Percentiles rank a stretch among this genome's conserved stretches.
Evolutionary conservation across 2,797 vertebrate genomes (phyloP).

Genomic region (Helarctos malayanus): DNA sequence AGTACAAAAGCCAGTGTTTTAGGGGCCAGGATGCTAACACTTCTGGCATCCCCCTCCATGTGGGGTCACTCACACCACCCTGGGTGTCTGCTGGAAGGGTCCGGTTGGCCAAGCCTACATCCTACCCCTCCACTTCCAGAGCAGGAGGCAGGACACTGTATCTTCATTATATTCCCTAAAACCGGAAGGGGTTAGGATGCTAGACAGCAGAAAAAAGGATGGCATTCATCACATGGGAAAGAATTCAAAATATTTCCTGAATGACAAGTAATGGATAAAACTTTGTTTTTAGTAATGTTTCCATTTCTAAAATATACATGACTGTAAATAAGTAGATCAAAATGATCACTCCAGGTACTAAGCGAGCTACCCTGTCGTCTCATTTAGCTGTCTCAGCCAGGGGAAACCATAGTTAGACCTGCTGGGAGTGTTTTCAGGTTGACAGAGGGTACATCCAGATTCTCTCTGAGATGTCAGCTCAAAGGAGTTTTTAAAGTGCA

Average conservation of each 20-base stretch:
- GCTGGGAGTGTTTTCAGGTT: not conserved
- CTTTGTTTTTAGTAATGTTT: not conserved
- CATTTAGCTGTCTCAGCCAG: not conserved
- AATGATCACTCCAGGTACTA: not conserved
- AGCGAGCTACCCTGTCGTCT: not conserved
- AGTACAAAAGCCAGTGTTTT: not conserved
- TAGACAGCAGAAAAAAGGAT: not conserved
- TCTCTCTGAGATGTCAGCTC: not conserved
- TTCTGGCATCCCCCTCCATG: not conserved
- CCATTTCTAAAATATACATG: slow-evolving; percentile 28
- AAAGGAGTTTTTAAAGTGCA: not conserved
- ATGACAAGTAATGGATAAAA: not conserved
- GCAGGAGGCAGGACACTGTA: not conserved
- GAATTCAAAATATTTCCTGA: not conserved
- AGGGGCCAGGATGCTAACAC: not conserved
- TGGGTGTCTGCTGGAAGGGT: not conserved
- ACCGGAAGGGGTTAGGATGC: not conserved
- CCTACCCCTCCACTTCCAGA: not conserved
- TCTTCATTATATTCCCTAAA: not conserved
- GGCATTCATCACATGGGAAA: not conserved
- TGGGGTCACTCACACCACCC: not conserved
- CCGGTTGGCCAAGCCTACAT: not conserved
- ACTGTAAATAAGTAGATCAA: slow-evolving; percentile 28
- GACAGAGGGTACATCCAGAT: not conserved
- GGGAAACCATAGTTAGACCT: not conserved